Base-by-base conservation (phyloP, 2,888 invertebrate species). In the Xestia xanthographa region DNA sequence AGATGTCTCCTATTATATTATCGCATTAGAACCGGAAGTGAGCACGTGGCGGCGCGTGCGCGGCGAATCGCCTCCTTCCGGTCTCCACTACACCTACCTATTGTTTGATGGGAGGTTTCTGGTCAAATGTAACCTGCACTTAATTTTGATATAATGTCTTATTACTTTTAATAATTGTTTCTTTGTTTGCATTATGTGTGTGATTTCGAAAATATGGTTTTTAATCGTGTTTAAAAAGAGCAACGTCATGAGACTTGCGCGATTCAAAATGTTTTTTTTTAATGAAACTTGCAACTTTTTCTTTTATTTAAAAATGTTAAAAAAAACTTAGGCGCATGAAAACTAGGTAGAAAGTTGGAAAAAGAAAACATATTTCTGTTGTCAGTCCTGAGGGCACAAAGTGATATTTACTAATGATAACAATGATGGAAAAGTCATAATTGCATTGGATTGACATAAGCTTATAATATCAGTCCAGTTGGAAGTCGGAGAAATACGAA, bases 1-100 rank as follows among this genome's bases (percentile, higher is more conserved):
- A 95, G 97, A 97, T 95, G 95, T 96, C 97, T 93, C 96, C 94
- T 95, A 96, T 97, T 96, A 94, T 96, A 93, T 95, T 93, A 94
- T 93, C 93, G 93, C 94, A 95, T 95, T 95, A 95, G 89, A 87
- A 91, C 90, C 95, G 96, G 96, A 96, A 93, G 92, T 90, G 92
- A 92, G 76, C 96, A 91, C 95, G 96, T 95, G 96, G 90, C 93
- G 93, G 89, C 93, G 94, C 92, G 95, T 93, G 95, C 93, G 93
- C 91, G 86, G 80, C 93, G 94, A 95, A 96, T 95, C 93, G 93
- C 88, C 93, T 93, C 92, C 93, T 95, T 96, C 96, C 96, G 95
- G 94, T 92, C 88, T 89, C 82, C 82, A 87, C 85, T 79, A 83
- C 84, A 83, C 85, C 85, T 85, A 82, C 82, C 84, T 83, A 83